Percentiles rank a stretch among this genome's conserved stretches.
Evolutionary conservation across 2,888 invertebrate genomes (phyloP).

Genomic region (Chrysolina americana): DNA sequence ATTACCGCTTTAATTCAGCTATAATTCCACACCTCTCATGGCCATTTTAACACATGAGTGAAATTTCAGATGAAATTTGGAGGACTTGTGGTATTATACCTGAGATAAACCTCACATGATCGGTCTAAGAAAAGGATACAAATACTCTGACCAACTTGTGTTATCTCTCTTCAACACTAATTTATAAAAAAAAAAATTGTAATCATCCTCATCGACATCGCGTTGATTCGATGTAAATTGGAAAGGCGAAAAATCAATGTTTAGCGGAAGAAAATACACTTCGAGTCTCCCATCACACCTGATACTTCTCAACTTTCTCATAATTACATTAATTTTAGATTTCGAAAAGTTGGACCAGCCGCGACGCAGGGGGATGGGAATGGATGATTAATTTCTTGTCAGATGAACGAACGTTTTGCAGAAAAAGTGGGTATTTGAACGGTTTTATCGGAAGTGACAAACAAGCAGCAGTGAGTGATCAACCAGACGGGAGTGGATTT

Average conservation of each 20-base stretch:
- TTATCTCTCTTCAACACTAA: not conserved
- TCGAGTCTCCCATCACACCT: slow-evolving; percentile 13
- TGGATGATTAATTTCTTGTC: slow-evolving; percentile 15
- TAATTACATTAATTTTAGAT: slow-evolving; percentile 23
- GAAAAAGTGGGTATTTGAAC: slow-evolving; percentile 11
- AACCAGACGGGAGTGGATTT: not conserved
- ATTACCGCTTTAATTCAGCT: no score
- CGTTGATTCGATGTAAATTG: slow-evolving; percentile 14
- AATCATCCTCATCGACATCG: slow-evolving; percentile 13
- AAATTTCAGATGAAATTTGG: no score
- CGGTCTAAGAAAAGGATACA: not conserved
- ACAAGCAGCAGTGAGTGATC: not conserved
- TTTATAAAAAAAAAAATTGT: not conserved
- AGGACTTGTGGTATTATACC: no score
- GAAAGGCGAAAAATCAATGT: slow-evolving; percentile 8
- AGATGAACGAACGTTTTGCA: not conserved
- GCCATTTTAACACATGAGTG: no score
- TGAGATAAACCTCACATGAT: no score
- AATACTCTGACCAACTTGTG: not conserved
- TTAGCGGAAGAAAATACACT: slow-evolving; percentile 20
- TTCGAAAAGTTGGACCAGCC: not conserved
- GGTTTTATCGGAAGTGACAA: slow-evolving; percentile 9
- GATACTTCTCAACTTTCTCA: slow-evolving; percentile 20
- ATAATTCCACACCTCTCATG: no score
- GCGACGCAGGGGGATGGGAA: not conserved